Evolutionary conservation across 2,797 vertebrate species (phyloP).

Genomic region (Perodicticus potto): DNA sequence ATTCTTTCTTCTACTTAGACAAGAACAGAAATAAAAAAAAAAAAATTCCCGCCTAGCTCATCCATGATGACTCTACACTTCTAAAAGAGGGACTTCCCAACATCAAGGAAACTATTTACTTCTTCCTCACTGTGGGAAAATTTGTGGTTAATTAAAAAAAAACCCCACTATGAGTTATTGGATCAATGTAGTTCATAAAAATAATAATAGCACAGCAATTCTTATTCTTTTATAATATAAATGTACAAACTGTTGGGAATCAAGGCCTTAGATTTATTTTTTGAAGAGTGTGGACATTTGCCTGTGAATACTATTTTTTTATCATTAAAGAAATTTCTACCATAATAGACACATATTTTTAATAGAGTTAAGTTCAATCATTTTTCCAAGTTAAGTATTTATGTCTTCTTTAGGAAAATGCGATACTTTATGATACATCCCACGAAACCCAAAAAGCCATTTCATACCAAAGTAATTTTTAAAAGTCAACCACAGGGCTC

Average conservation of each 20-base stretch:
- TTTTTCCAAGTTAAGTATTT: not conserved
- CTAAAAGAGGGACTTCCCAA: constrained; percentile 87
- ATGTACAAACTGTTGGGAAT: constrained; percentile 25
- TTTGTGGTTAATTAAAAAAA: constrained; percentile 39
- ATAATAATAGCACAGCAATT: not conserved
- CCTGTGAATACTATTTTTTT: not conserved
- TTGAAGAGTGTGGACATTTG: not conserved
- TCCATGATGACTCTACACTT: constrained; percentile 83
- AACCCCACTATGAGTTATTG: not conserved
- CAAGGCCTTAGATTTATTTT: not conserved
- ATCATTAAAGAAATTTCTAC: not conserved
- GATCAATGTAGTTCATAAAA: constrained; percentile 55
- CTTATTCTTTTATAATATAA: not conserved
- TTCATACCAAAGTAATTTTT: constrained; percentile 56
- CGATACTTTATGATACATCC: constrained; percentile 43
- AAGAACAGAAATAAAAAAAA: constrained; percentile 76
- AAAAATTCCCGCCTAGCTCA: constrained; percentile 81
- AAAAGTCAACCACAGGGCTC: constrained; percentile 43
- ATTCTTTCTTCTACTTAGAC: constrained; percentile 66
- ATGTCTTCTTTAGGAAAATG: not conserved
- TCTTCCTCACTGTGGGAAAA: constrained; percentile 71
- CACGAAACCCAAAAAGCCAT: constrained; percentile 44
- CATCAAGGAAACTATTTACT: constrained; percentile 74
- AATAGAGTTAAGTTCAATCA: not conserved
- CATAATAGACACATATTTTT: not conserved